Conservation (phyloP, 2,888 invertebrate species). For the Cetonia aurata region DNA sequence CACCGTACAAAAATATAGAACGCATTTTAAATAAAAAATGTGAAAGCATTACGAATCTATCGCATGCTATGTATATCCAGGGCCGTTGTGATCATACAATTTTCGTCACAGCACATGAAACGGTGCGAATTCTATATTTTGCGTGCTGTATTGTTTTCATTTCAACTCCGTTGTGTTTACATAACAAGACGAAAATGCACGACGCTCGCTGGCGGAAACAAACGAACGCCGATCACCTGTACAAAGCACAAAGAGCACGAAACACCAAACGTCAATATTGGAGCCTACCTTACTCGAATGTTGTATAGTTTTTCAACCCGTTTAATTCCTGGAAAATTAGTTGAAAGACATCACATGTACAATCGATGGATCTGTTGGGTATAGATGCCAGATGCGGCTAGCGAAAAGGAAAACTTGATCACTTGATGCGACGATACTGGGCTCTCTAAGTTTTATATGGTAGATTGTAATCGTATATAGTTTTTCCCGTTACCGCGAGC, state of each 20-base stretch:
- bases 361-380: constrained; percentile 2
- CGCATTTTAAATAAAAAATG: constrained; percentile 6
- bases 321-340: constrained; percentile 26
- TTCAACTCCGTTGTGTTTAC: constrained; percentile 56
- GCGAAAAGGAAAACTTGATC: background rate
- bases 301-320: constrained; percentile 21
- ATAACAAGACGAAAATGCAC: constrained; percentile 59
- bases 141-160: constrained; percentile 20
- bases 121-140: background rate
- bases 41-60: constrained; percentile 10
- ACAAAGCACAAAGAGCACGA: constrained; percentile 44
- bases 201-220: constrained; percentile 25
- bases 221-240: constrained; percentile 45
- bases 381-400: constrained; percentile 6
- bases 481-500: constrained; percentile 7
- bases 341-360: background rate
- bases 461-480: background rate
- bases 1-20: no score
- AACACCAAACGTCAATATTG: constrained; percentile 45
- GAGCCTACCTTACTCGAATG: constrained; percentile 23
- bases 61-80: background rate
- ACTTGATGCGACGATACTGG: constrained; percentile 24
- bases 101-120: background rate
- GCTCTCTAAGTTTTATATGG: constrained; percentile 13
- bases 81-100: no score